A percentile compares a stretch with the other conserved stretches of the same genome.
Conservation (phyloP, 1,140 invertebrate species). For the Drosophila navojoa region DNA sequence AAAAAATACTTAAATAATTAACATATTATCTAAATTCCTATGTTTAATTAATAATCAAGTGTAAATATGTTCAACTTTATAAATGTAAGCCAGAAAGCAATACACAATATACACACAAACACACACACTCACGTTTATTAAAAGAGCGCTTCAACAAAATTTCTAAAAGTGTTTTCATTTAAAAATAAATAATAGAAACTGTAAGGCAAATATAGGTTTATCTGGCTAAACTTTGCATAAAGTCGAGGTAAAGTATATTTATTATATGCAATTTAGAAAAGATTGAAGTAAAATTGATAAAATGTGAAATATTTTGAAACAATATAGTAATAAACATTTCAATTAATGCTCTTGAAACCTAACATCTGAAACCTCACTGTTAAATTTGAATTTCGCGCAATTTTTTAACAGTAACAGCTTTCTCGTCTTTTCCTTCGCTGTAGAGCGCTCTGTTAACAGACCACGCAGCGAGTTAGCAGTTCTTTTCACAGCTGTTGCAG, state of each 20-base stretch:
- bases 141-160: slow-evolving; percentile 56
- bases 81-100: slow-evolving; percentile 62
- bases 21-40: slow-evolving; percentile 52
- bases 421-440: background rate
- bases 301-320: no score
- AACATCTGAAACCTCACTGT: background rate
- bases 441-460: background rate
- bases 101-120: slow-evolving; percentile 32
- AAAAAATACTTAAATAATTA: slow-evolving; percentile 22
- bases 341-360: no score
- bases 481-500: slow-evolving; percentile 8
- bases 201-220: no score
- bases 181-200: no score
- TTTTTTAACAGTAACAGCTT: background rate
- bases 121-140: slow-evolving; percentile 38
- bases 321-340: no score
- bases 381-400: no score
- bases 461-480: background rate
- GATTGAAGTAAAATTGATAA: no score
- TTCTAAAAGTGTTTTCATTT: background rate
- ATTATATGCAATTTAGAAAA: no score
- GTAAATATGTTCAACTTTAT: slow-evolving; percentile 70
- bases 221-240: no score
- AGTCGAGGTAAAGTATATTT: no score
- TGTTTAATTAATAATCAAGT: slow-evolving; percentile 69